Evolutionary conservation across 2,888 invertebrate genomes (phyloP), one percentile per base, ranked within the genome.

Genomic region (Scaptomyza caliginosa): DNA sequence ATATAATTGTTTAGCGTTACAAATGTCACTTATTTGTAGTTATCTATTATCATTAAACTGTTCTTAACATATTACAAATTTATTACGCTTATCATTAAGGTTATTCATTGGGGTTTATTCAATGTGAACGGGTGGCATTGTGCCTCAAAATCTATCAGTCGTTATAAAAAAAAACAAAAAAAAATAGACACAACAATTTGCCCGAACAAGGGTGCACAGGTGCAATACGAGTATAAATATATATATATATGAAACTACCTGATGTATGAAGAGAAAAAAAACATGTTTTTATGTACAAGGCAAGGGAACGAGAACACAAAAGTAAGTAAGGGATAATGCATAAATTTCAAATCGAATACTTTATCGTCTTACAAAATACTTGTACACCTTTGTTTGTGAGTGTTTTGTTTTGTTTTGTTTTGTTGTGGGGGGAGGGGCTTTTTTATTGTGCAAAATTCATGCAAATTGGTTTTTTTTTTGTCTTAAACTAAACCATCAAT

Each of bases 91-190:
- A 55, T 70, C 26, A 32, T 58, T 39, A 43, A 13, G 54, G 64
- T 19, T 59, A 64, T 56, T 39, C 51, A 57, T 62, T 34, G 34
- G 34, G 45, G 68, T 66, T 55, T 78, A 63, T 74, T 77, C 67
- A 82, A 74, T 71, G 63, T 83, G 80, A 77, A 83, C 76, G 67
- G 83, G 72, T 59, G 49, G 71, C 74, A 66, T 49, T 36, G 49
- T 65, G 67, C 77, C 64, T 58, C 81, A 83, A 86, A 73, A 74
- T 65, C 78, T 78, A 78, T 78, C 78, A 78, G 78, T 84, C 78
- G 67, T 85, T 84, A 63, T 84, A 59, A 65, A 71, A 65, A 42
- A 42, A 42, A 42, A 39, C 13, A 26, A 6, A 24, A 6, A 24
- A 6, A 24, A 6, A 24, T 24, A 5, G 4, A 24, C 6, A 6